Evolutionary conservation across 2,888 invertebrate genomes (phyloP).

Genomic region (Eurytoma adleriae): DNA sequence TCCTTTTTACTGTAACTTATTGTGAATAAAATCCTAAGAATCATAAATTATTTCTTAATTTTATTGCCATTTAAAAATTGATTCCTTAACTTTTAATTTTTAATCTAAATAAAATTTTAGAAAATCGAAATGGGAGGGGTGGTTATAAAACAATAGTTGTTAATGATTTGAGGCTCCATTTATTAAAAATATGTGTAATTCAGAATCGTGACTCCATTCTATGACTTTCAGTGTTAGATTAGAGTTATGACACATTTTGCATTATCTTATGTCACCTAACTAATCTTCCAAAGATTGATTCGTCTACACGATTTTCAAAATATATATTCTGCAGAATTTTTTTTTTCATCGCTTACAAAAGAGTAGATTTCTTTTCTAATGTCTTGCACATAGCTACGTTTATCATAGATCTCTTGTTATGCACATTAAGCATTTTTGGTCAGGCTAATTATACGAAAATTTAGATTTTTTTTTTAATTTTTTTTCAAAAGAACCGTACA

Average conservation of each 20-base stretch:
- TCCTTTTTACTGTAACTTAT: slow-evolving; percentile 28
- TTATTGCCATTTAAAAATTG: background rate
- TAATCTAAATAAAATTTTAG: no score
- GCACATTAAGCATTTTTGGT: slow-evolving; percentile 51
- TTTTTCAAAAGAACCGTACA: slow-evolving; percentile 5
- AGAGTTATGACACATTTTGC: slow-evolving; percentile 66
- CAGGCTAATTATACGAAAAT: slow-evolving; percentile 41
- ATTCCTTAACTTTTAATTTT: background rate
- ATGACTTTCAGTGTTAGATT: slow-evolving; percentile 72
- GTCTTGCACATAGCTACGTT: slow-evolving; percentile 60
- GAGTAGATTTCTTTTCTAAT: slow-evolving; percentile 62
- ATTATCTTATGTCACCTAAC: slow-evolving; percentile 67
- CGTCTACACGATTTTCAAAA: slow-evolving; percentile 68
- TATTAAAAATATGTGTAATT: slow-evolving; percentile 76
- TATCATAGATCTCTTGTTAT: slow-evolving; percentile 54
- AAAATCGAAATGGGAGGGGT: background rate
- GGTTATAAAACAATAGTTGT: slow-evolving; percentile 32
- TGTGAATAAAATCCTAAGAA: slow-evolving; percentile 41
- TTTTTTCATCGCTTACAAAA: slow-evolving; percentile 67
- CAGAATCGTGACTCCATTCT: slow-evolving; percentile 69
- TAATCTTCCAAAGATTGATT: slow-evolving; percentile 69
- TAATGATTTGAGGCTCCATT: slow-evolving; percentile 71
- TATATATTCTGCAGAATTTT: slow-evolving; percentile 65
- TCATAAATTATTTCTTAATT: slow-evolving; percentile 26
- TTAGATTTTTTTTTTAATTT: slow-evolving; percentile 21